These are phyloP conservation scores for Monodelphis domestica DNA, from an alignment of 2,797 vertebrate genomes.

Conservation along the genomic window DNA sequence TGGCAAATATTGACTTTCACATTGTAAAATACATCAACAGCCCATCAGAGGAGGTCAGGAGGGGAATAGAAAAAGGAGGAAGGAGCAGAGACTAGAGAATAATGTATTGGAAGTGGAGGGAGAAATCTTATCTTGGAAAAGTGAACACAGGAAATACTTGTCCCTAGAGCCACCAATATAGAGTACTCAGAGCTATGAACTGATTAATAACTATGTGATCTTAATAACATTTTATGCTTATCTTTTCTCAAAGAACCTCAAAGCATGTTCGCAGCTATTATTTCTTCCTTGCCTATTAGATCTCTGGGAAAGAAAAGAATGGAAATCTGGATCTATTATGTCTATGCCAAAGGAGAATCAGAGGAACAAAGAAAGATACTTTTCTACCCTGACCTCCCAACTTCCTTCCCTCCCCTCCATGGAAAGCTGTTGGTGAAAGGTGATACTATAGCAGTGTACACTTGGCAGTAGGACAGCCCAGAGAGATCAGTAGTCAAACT, in stretches of 20 bases:
- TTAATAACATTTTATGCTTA: neutral
- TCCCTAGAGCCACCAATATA: neutral
- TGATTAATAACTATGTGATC: slow-evolving; percentile 2
- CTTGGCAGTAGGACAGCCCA: slow-evolving; percentile 7
- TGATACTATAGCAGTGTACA: neutral
- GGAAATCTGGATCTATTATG: neutral
- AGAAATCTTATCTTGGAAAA: neutral
- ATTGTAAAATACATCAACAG: slow-evolving; percentile 59
- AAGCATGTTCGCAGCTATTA: neutral
- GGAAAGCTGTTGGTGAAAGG: slow-evolving; percentile 32
- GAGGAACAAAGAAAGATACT: neutral
- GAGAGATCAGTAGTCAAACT: slow-evolving; percentile 35
- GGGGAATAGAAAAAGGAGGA: neutral
- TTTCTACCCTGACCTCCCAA: neutral
- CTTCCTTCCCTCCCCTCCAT: neutral
- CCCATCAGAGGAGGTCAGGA: slow-evolving; percentile 17
- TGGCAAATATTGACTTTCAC: slow-evolving; percentile 61
- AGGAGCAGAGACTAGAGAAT: neutral
- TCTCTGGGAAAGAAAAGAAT: neutral
- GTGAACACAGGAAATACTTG: neutral
- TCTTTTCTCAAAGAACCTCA: neutral
- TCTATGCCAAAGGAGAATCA: neutral
- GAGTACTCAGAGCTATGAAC: neutral
- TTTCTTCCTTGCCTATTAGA: neutral
- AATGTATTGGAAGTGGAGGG: neutral